Evolutionary conservation across 1,140 invertebrate genomes (phyloP), one percentile per base, ranked within the genome.

Genomic region (Melanaphis sacchari): DNA sequence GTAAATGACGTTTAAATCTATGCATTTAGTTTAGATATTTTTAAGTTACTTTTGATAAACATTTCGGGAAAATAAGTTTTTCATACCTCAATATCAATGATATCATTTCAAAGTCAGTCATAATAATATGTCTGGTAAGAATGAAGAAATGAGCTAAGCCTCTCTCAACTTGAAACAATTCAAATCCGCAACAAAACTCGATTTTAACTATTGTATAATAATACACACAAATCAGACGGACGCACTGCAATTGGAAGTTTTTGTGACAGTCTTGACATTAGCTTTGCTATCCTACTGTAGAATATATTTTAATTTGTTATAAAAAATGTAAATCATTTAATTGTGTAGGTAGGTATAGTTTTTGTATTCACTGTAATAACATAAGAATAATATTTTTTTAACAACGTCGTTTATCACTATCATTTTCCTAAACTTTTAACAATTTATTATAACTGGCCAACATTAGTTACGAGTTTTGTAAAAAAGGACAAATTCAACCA

Each of bases 381-480:
- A 76, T n/a, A 76, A 15, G 15, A 76, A 76, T 76, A 76, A 76
- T 76, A 76, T n/a, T 76, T 76, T 76, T 76, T 76, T 76, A 76
- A 76, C 15, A 18, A 5, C 59, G 31, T n/a, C 59, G 26, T 66
- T 66, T 76, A n/a, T 76, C 59, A n/a, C 59, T n/a, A 76, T n/a
- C 31, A n/a, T 76, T 76, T n/a, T 76, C 31, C 4, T 18, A 76
- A 76, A 76, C 8, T 76, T 76, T 76, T 76, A n/a, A 76, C 59
- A 76, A 76, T n/a, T 76, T 76, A 76, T 76, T 76, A 36, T 76
- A 76, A n/a, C 59, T n/a, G 31, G 59, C 1, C 4, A 76, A 76
- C n/a, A 76, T 18, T n/a, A 76, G 59, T 76, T 76, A 76, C 18
- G 59, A 76, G n/a, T 76, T 76, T 1, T 76, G 59, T n/a, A 82